Conservation (phyloP, 2,797 vertebrate genomes). For the Botia kubotai region DNA sequence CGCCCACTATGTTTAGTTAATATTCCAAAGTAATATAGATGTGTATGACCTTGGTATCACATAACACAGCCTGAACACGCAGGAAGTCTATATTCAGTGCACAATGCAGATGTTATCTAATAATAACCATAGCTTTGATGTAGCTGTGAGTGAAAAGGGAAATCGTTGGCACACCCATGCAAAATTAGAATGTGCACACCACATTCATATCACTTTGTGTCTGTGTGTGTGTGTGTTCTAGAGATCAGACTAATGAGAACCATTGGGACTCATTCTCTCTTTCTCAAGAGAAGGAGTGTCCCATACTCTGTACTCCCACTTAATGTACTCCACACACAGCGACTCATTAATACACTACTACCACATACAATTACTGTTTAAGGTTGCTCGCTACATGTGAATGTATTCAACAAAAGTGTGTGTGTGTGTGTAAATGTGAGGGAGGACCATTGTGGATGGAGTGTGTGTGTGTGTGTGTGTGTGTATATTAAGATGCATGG, state of each 20-base stretch:
- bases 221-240: conserved; percentile 42
- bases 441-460: conserved; percentile 29
- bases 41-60: conserved; percentile 21
- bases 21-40: not conserved
- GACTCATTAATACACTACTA: conserved; percentile 45
- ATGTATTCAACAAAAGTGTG: not conserved
- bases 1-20: not conserved
- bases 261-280: conserved; percentile 44
- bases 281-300: conserved; percentile 33
- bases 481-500: conserved; percentile 21
- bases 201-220: conserved; percentile 24
- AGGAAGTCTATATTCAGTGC: conserved; percentile 14
- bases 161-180: not conserved
- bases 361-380: conserved; percentile 25
- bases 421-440: conserved; percentile 27
- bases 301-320: conserved; percentile 37
- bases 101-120: conserved; percentile 47
- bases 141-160: conserved; percentile 1
- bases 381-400: conserved; percentile 27
- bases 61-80: conserved; percentile 23
- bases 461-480: not conserved
- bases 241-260: conserved; percentile 58
- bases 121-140: conserved; percentile 49
- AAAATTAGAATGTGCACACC: conserved; percentile 23
- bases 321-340: conserved; percentile 39